phyloP scores from a whole-genome alignment of 2,888 invertebrate species.

The Trisateles emortualis region DNA sequence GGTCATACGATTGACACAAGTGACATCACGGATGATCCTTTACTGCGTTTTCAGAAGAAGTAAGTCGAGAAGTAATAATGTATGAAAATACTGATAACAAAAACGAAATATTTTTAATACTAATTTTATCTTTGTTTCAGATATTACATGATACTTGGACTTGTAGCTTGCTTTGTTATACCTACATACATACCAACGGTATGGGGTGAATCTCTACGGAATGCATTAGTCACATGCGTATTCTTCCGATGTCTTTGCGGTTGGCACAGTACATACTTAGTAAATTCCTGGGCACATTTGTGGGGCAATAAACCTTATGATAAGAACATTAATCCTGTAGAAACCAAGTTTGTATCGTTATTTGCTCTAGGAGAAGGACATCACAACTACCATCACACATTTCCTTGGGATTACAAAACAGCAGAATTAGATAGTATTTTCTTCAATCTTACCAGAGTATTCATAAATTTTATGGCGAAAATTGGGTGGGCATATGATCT shows the following conservation, averaged over 20 bases:
- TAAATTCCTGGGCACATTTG: constrained; percentile 93
- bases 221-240: constrained; percentile 16
- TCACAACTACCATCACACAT: constrained; percentile 95
- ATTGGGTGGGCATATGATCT: constrained; percentile 58
- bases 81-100: too few species aligned
- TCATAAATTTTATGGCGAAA: constrained; percentile 68
- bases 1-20: constrained; percentile 94
- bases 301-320: constrained; percentile 96
- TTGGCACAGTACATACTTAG: constrained; percentile 53
- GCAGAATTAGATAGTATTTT: constrained; percentile 88
- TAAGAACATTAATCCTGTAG: constrained; percentile 90
- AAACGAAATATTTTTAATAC: neutral
- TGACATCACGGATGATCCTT: constrained; percentile 85
- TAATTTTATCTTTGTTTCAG: constrained; percentile 4
- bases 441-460: neutral
- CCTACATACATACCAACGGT: constrained; percentile 8
- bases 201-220: constrained; percentile 19
- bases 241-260: neutral
- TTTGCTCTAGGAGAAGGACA: constrained; percentile 92
- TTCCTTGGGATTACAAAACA: constrained; percentile 95
- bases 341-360: constrained; percentile 89
- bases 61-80: neutral
- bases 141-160: neutral
- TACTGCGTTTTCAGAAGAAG: neutral
- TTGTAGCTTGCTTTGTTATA: constrained; percentile 8